A percentile compares a stretch with the other conserved stretches of the same genome.
These are phyloP conservation scores for Cinclus mexicanus DNA, from an alignment of 2,113 vertebrate species.

Conservation along the genomic window DNA sequence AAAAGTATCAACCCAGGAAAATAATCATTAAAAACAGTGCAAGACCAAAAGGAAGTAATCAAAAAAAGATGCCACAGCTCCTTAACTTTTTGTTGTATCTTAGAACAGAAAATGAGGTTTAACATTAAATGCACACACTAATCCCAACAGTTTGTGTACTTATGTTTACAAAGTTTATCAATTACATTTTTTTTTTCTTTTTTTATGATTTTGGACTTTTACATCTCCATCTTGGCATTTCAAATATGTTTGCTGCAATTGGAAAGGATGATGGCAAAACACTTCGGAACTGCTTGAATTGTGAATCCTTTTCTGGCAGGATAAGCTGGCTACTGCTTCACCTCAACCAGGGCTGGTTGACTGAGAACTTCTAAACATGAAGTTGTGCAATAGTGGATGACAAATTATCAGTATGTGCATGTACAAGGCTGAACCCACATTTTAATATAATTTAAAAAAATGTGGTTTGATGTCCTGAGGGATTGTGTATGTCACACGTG, in stretches of 20 bases:
- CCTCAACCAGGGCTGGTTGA: neutral
- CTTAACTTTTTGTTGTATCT: neutral
- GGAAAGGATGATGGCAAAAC: neutral
- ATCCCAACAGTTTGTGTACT: neutral
- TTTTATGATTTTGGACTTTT: neutral
- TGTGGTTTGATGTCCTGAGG: neutral
- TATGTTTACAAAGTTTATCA: neutral
- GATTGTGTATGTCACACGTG: neutral
- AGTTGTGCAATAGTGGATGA: neutral
- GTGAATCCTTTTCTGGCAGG: neutral
- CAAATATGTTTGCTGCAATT: neutral
- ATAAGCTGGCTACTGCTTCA: neutral
- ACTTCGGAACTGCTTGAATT: neutral
- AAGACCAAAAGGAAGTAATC: neutral
- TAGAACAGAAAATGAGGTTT: neutral
- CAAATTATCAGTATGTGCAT: neutral
- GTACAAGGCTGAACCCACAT: neutral
- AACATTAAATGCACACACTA: neutral
- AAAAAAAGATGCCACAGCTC: neutral
- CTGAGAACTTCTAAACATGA: accelerated
- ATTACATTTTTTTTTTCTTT: neutral
- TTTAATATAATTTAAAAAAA: neutral
- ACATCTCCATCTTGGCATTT: neutral
- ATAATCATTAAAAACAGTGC: neutral
- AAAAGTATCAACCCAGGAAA: neutral